Evolutionary conservation across 2,888 invertebrate genomes (phyloP).

Genomic region (Platycnemis pennipes): DNA sequence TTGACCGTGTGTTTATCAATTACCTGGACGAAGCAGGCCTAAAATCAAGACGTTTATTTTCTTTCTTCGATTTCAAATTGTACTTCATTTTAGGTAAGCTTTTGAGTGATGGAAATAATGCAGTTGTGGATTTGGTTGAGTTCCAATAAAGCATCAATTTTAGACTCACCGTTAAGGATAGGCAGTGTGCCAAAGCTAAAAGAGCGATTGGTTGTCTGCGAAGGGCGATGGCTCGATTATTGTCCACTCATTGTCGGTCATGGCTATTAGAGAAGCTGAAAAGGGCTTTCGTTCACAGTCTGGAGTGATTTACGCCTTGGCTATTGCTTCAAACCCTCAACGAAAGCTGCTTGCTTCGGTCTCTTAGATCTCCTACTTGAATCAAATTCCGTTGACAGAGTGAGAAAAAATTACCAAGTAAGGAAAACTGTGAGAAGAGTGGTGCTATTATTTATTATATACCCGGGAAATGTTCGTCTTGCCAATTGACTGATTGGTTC

Average conservation of each 20-base stretch:
- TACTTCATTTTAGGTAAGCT: too few species aligned
- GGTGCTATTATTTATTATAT: not conserved
- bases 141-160: too few species aligned
- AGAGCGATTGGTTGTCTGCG: not conserved
- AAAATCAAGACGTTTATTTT: too few species aligned
- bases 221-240: not conserved
- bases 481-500: too few species aligned
- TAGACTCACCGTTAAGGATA: not conserved
- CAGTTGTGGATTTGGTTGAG: too few species aligned
- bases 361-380: not conserved
- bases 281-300: not conserved
- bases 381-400: not conserved
- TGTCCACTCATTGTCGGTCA: not conserved
- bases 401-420: not conserved
- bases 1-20: too few species aligned
- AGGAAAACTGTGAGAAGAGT: not conserved
- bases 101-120: too few species aligned
- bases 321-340: not conserved
- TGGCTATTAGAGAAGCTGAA: not conserved
- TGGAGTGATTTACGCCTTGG: not conserved
- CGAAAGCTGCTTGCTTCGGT: not conserved
- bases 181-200: not conserved
- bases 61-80: too few species aligned
- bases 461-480: not conserved
- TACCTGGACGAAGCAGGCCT: too few species aligned